phyloP scores from a whole-genome alignment of 2,797 vertebrate species.

The Coregonus suidteri region DNA sequence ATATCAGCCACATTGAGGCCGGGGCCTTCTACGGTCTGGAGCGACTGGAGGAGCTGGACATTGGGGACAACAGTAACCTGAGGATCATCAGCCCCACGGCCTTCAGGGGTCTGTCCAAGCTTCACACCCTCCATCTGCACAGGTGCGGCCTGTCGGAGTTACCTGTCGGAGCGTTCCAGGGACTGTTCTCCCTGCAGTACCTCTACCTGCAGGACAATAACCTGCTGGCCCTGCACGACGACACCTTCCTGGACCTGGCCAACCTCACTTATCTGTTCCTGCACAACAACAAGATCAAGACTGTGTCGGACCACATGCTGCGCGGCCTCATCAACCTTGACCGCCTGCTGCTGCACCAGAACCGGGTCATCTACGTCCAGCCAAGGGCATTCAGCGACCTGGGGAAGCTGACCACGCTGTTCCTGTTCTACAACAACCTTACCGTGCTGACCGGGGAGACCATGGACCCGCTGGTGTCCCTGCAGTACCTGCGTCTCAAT shows the following conservation, averaged over 20 bases:
- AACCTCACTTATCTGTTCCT: conserved; percentile 98
- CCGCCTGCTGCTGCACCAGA: conserved; percentile 93
- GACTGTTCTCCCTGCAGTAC: conserved; percentile 93
- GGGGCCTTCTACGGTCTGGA: conserved; percentile 88
- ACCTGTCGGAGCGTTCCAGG: conserved; percentile 87
- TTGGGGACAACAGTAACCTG: conserved; percentile 93
- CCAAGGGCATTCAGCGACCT: conserved; percentile 88
- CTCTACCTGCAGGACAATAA: conserved; percentile 97
- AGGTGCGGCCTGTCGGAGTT: conserved; percentile 93
- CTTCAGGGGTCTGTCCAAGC: conserved; percentile 88
- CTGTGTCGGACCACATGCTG: conserved; percentile 92
- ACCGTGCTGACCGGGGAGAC: conserved; percentile 88
- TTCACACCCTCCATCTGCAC: conserved; percentile 94
- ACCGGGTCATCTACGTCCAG: conserved; percentile 86
- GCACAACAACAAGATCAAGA: conserved; percentile 95
- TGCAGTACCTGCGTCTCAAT: conserved; percentile 94
- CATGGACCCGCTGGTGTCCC: conserved; percentile 85
- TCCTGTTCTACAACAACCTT: conserved; percentile 96
- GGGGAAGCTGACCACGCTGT: conserved; percentile 91
- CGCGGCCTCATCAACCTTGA: conserved; percentile 90
- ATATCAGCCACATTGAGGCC: conserved; percentile 90
- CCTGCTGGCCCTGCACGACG: conserved; percentile 86
- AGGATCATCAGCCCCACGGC: conserved; percentile 88
- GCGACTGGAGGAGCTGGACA: conserved; percentile 93
- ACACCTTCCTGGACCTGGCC: conserved; percentile 93